phyloP scores from a whole-genome alignment of 2,797 vertebrate genomes.

The Brotula barbata region DNA sequence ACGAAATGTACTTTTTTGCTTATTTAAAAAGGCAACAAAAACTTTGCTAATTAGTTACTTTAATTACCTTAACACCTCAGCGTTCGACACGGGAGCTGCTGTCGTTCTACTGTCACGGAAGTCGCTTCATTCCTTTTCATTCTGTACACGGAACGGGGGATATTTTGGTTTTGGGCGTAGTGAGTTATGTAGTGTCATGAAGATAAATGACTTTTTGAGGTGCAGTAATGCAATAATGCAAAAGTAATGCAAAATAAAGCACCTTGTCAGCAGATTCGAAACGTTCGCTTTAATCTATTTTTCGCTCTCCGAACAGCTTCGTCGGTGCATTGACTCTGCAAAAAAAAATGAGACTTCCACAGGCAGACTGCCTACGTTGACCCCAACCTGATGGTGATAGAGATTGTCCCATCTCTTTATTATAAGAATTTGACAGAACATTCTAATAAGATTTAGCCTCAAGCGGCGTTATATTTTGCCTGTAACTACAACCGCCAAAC shows the following conservation, averaged over 20 bases:
- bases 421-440: too few relatives aligned
- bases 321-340: neutral
- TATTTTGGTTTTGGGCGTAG: neutral
- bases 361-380: neutral
- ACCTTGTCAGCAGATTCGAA: neutral
- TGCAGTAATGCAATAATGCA: neutral
- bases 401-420: neutral
- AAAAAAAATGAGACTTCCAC: neutral
- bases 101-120: constrained; percentile 2
- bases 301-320: neutral
- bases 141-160: neutral
- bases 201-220: neutral
- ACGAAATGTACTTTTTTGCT: neutral
- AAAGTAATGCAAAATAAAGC: neutral
- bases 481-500: too few relatives aligned
- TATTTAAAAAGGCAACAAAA: neutral
- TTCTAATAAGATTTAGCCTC: neutral
- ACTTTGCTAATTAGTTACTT: constrained; percentile 2
- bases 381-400: neutral
- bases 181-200: constrained; percentile 1
- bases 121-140: neutral
- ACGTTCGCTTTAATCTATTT: neutral
- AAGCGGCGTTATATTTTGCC: too few relatives aligned
- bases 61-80: neutral
- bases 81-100: neutral